A percentile compares a stretch with the other conserved stretches of the same genome.
Evolutionary conservation across 1,140 invertebrate species (phyloP).

Genomic region (Drosophila mojavensis): DNA sequence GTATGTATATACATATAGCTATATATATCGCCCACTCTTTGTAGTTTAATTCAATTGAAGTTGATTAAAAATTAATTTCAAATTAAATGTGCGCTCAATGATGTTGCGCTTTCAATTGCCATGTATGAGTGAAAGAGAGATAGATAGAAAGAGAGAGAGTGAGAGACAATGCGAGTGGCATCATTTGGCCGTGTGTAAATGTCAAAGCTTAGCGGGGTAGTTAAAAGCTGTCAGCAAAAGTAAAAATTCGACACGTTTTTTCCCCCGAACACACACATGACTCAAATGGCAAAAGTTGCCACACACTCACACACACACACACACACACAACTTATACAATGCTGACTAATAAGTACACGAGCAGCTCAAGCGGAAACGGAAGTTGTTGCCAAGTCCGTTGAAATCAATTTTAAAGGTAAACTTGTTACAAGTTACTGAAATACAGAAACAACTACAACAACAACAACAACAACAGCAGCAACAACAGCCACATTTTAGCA

Average conservation of each 20-base stretch:
- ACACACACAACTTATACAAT: constrained; percentile 28
- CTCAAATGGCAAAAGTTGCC: constrained; percentile 64
- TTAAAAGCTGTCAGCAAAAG: constrained; percentile 34
- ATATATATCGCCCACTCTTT: constrained; percentile 4
- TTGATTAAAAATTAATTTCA: constrained; percentile 78
- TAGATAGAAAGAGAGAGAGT: not conserved
- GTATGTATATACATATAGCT: constrained; percentile 1
- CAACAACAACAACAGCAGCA: not conserved
- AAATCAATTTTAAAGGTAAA: constrained; percentile 80
- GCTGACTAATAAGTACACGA: constrained; percentile 55
- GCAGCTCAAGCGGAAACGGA: constrained; percentile 70
- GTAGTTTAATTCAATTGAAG: constrained; percentile 74
- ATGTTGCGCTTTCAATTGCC: constrained; percentile 53
- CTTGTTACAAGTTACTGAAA: constrained; percentile 60
- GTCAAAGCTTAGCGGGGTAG: constrained; percentile 23
- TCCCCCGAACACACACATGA: not conserved
- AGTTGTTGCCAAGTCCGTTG: constrained; percentile 76
- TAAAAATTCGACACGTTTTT: constrained; percentile 41
- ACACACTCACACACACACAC: constrained; percentile 14
- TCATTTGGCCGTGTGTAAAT: constrained; percentile 26
- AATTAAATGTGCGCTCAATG: constrained; percentile 76
- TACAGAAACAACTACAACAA: constrained; percentile 12
- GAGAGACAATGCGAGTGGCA: not conserved
- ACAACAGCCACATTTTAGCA: constrained; percentile 18
- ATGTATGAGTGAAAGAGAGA: not conserved